phyloP scores from a whole-genome alignment of 2,113 vertebrate species.

The Tilapia sparmanii region DNA sequence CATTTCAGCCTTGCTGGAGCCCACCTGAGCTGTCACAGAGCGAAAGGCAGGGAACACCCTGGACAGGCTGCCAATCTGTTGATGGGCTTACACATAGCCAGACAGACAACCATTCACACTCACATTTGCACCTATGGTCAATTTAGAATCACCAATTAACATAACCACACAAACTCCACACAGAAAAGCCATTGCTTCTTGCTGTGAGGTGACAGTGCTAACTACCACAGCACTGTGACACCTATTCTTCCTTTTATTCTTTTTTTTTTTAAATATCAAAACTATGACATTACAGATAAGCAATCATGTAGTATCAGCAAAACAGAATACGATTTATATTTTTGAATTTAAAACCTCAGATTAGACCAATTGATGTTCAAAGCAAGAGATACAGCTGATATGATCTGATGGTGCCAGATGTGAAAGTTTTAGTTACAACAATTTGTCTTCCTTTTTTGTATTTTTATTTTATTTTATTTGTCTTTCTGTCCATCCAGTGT shows the following conservation, averaged over 20 bases:
- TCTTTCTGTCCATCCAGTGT: neutral
- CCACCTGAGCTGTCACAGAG: neutral
- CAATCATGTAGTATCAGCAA: neutral
- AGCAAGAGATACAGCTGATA: neutral
- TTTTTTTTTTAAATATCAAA: accelerated
- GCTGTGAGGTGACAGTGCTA: neutral
- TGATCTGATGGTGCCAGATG: neutral
- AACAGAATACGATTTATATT: accelerated
- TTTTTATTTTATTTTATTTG: neutral
- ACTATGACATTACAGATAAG: neutral
- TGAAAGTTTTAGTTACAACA: neutral
- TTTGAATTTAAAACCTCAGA: neutral
- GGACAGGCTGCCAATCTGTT: neutral
- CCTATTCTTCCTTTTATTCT: neutral
- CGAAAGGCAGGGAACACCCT: neutral
- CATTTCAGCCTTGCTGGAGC: neutral
- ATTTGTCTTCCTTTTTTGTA: accelerated
- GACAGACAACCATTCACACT: neutral
- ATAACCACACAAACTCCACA: neutral
- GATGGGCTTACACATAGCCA: neutral
- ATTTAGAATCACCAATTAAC: neutral
- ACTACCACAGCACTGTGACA: accelerated
- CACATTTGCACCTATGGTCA: neutral
- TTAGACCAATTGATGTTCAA: neutral
- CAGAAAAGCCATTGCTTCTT: neutral